These are phyloP conservation scores for Leucoraja ocellata DNA, from an alignment of 2,797 vertebrate genomes.

Conservation along the genomic window DNA sequence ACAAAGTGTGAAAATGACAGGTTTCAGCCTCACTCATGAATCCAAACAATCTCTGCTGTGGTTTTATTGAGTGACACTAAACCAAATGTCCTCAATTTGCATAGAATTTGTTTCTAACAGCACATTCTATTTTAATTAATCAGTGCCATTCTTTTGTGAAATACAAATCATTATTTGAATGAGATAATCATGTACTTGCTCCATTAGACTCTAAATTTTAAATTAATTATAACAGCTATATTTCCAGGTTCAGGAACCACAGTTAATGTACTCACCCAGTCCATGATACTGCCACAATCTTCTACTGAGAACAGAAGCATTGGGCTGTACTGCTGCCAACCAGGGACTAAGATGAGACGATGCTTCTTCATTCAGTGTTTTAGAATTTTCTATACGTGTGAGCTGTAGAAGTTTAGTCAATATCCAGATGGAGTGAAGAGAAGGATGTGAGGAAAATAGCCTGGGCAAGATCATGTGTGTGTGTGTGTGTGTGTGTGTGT, in stretches of 20 bases:
- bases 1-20: not conserved
- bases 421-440: no score
- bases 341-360: not conserved
- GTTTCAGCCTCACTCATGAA: not conserved
- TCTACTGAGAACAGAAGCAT: not conserved
- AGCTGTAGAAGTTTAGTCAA: no score
- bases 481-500: no score
- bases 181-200: not conserved
- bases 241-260: not conserved
- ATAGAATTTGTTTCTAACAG: not conserved
- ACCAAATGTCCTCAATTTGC: not conserved
- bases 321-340: not conserved
- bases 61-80: not conserved
- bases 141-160: not conserved
- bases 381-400: no score
- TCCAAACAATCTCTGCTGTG: not conserved
- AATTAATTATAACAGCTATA: not conserved
- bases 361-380: no score
- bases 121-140: not conserved
- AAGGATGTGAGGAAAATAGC: no score
- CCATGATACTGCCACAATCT: not conserved
- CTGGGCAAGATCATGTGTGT: no score
- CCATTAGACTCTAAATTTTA: not conserved
- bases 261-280: not conserved
- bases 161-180: not conserved